These are phyloP conservation scores for Tromatobia lineatoria DNA, from an alignment of 2,888 invertebrate species.

Conservation along the genomic window DNA sequence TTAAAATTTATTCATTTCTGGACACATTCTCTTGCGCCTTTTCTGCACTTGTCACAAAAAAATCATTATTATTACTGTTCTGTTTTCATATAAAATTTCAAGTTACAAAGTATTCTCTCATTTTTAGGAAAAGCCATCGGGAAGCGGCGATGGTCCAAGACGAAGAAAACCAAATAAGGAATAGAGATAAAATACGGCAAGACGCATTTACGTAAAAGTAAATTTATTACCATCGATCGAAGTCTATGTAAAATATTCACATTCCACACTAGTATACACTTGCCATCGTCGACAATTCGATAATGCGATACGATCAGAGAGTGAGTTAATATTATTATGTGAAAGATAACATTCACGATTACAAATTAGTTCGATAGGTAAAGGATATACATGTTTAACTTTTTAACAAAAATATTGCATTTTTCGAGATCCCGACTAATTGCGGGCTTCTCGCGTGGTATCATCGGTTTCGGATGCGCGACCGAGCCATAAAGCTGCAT, in stretches of 20 bases:
- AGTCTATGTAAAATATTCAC: conserved; percentile 79
- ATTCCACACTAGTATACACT: conserved; percentile 77
- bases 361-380: conserved; percentile 72
- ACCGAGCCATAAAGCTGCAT: neutral
- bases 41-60: neutral
- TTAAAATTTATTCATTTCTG: neutral
- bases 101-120: neutral
- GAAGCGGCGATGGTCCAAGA: conserved; percentile 81
- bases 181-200: conserved; percentile 70
- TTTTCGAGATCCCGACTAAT: neutral
- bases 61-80: neutral
- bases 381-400: conserved; percentile 66
- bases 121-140: conserved; percentile 76
- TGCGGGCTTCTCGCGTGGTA: conserved; percentile 11
- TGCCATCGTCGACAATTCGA: conserved; percentile 69
- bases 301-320: conserved; percentile 53
- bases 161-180: conserved; percentile 84
- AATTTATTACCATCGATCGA: conserved; percentile 70
- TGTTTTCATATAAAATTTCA: neutral
- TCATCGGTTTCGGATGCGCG: conserved; percentile 19
- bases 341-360: conserved; percentile 69
- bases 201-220: conserved; percentile 57
- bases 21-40: neutral
- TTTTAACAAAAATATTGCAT: conserved; percentile 34
- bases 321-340: conserved; percentile 73